Conservation (phyloP, 1,140 invertebrate species). For the Rhyacophila brunnea region DNA sequence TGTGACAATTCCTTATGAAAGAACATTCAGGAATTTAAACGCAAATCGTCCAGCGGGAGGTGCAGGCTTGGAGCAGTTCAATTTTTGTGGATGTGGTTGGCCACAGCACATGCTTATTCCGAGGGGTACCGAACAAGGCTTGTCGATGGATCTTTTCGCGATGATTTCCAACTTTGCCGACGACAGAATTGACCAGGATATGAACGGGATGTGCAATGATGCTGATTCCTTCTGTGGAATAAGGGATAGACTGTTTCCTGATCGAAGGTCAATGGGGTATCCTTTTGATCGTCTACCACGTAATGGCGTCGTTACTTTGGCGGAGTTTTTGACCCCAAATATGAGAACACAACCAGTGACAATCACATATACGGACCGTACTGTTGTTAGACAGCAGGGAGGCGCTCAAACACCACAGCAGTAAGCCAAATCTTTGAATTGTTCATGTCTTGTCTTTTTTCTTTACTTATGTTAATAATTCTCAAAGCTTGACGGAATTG, state of each 20-base stretch:
- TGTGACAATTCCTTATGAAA: conserved; percentile 72
- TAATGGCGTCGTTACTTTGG: conserved; percentile 48
- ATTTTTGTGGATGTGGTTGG: conserved; percentile 86
- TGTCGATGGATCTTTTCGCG: conserved; percentile 69
- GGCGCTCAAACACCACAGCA: neutral
- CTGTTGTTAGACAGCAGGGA: conserved; percentile 20
- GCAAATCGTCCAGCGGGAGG: conserved; percentile 54
- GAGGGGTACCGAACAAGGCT: conserved; percentile 68
- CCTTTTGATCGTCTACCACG: conserved; percentile 69
- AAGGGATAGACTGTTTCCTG: conserved; percentile 69
- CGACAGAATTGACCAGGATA: conserved; percentile 58
- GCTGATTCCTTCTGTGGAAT: conserved; percentile 74
- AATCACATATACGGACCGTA: conserved; percentile 51
- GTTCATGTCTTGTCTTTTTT: neutral
- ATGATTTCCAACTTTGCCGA: conserved; percentile 77
- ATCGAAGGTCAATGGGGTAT: conserved; percentile 72
- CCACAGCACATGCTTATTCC: conserved; percentile 82
- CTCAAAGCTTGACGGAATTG: neutral
- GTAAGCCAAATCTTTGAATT: neutral
- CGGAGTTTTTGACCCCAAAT: conserved; percentile 67
- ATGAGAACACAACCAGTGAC: conserved; percentile 60
- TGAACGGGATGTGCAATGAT: conserved; percentile 57
- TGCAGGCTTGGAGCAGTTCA: conserved; percentile 58
- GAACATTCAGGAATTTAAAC: conserved; percentile 65
- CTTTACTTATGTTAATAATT: neutral